These are phyloP conservation scores for Epinephelus malabaricus DNA, from an alignment of 2,797 vertebrate genomes.

Conservation along the genomic window DNA sequence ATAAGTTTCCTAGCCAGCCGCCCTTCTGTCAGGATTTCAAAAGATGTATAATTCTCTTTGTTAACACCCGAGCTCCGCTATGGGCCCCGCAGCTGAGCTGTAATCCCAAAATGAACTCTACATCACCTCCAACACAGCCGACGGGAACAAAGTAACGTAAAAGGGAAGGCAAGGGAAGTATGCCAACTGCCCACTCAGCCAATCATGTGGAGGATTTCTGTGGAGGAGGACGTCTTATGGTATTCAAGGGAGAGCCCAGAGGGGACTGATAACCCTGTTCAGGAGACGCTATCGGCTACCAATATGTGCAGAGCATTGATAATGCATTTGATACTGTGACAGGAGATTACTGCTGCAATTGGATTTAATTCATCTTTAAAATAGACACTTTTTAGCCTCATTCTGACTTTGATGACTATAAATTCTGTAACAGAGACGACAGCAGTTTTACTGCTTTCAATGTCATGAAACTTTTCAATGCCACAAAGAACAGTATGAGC, in stretches of 20 bases:
- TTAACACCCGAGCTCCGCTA: constrained; percentile 61
- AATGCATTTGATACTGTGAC: constrained; percentile 36
- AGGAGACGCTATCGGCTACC: constrained; percentile 58
- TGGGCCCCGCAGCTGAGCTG: constrained; percentile 55
- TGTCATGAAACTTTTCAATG: constrained; percentile 2
- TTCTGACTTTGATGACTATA: constrained; percentile 2
- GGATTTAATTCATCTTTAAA: constrained; percentile 28
- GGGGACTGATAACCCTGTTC: constrained; percentile 62
- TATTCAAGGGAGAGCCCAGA: constrained; percentile 50
- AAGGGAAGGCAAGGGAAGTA: constrained; percentile 58
- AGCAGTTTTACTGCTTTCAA: not conserved
- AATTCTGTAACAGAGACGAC: not conserved
- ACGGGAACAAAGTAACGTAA: constrained; percentile 60
- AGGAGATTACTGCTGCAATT: constrained; percentile 21
- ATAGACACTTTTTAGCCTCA: not conserved
- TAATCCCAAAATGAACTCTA: constrained; percentile 81
- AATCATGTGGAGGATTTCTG: constrained; percentile 58
- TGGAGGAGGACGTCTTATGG: constrained; percentile 59
- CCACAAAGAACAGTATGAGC: not conserved
- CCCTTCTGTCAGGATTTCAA: constrained; percentile 58
- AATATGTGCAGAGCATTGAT: constrained; percentile 45
- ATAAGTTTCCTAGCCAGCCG: constrained; percentile 28
- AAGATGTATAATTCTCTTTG: constrained; percentile 76
- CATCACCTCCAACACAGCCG: constrained; percentile 75
- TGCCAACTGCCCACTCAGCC: constrained; percentile 72